Conservation (phyloP, 2,797 vertebrate species). For the Coracias cyanogaster region DNA sequence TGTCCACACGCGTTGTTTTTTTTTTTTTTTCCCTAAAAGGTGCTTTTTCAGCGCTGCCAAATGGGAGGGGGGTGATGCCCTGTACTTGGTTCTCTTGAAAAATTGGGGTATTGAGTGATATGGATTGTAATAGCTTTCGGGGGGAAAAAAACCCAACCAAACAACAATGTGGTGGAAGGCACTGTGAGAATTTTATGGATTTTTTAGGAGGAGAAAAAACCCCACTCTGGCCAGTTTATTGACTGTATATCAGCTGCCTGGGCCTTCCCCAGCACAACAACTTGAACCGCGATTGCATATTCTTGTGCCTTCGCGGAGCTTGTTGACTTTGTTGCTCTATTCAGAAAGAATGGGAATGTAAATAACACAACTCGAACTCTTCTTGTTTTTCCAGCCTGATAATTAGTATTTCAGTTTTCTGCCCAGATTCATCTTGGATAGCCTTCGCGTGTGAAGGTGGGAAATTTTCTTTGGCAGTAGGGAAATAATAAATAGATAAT, state of each 20-base stretch:
- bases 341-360: conserved; percentile 41
- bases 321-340: conserved; percentile 35
- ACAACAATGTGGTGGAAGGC: background rate
- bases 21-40: background rate
- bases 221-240: background rate
- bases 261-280: background rate
- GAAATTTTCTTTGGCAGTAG: background rate
- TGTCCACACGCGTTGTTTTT: background rate
- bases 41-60: background rate
- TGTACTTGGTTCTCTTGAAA: background rate
- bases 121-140: background rate
- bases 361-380: conserved; percentile 40
- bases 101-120: background rate
- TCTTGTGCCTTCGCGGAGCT: background rate
- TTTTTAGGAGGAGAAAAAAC: background rate
- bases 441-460: background rate
- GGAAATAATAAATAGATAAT: conserved; percentile 32
- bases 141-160: too few species aligned
- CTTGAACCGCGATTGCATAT: conserved; percentile 12
- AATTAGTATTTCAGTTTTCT: conserved; percentile 40
- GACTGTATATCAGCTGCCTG: background rate
- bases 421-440: background rate
- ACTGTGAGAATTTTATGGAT: background rate
- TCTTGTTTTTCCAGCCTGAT: conserved; percentile 33
- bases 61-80: background rate